These are phyloP conservation scores for Drosophila teissieri DNA, from an alignment of 1,140 invertebrate genomes.

Conservation along the genomic window DNA sequence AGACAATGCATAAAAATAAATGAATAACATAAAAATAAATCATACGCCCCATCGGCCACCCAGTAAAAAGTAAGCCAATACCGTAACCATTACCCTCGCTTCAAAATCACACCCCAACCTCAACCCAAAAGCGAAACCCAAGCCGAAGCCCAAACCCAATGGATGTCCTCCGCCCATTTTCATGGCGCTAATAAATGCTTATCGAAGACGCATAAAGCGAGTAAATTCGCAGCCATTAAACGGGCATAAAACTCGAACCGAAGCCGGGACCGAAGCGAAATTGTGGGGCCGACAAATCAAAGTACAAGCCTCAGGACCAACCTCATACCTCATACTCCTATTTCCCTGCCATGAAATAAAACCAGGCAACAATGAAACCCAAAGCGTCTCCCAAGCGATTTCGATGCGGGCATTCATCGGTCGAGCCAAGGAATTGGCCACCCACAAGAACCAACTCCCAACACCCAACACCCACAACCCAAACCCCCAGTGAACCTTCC, in stretches of 20 bases:
- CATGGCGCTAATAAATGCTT: constrained; percentile 80
- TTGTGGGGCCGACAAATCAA: constrained; percentile 72
- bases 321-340: constrained; percentile 13
- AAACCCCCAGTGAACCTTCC: constrained; percentile 7
- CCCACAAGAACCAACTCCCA: constrained; percentile 3
- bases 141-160: neutral
- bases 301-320: constrained; percentile 68
- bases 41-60: constrained; percentile 77
- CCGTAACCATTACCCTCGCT: constrained; percentile 59
- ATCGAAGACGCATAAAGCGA: constrained; percentile 82
- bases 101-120: constrained; percentile 1
- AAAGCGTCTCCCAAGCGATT: constrained; percentile 80
- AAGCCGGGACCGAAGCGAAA: constrained; percentile 47
- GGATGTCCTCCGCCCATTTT: constrained; percentile 4
- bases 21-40: constrained; percentile 80
- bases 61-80: constrained; percentile 66
- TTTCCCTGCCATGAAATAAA: constrained; percentile 68
- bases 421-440: constrained; percentile 33
- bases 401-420: constrained; percentile 64
- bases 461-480: constrained; percentile 7
- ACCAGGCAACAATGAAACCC: constrained; percentile 78
- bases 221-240: constrained; percentile 82
- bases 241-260: constrained; percentile 77
- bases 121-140: neutral
- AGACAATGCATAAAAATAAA: constrained; percentile 60